Conservation (phyloP, 2,113 vertebrate species). For the Cyphomyrus discorhynchus region DNA sequence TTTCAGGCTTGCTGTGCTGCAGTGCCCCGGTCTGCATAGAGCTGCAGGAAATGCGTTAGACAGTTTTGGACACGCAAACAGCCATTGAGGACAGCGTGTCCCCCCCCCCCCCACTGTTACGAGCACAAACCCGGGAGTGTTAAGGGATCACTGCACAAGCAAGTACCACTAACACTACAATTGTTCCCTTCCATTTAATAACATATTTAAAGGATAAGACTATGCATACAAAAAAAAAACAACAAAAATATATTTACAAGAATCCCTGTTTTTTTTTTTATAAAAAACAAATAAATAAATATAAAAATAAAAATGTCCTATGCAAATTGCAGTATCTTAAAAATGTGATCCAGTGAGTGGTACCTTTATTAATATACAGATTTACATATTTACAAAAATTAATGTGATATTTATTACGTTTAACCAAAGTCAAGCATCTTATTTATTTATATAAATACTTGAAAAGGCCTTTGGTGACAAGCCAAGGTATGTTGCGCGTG, state of each 20-base stretch:
- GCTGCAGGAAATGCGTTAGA: neutral
- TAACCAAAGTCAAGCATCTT: neutral
- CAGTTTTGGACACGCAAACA: neutral
- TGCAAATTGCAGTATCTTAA: neutral
- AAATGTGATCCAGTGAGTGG: neutral
- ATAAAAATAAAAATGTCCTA: neutral
- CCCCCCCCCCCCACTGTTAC: neutral
- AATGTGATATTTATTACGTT: neutral
- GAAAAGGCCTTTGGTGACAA: slow-evolving; percentile 4
- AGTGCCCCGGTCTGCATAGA: neutral
- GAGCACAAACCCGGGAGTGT: neutral
- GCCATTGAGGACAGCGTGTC: neutral
- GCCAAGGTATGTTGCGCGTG: slow-evolving; percentile 32
- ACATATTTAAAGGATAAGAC: neutral
- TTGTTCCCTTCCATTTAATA: neutral
- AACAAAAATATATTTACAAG: neutral
- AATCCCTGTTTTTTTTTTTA: neutral
- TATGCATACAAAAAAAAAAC: neutral
- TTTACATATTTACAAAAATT: neutral
- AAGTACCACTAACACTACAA: neutral
- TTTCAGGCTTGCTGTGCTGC: neutral
- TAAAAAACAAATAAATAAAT: too few relatives aligned
- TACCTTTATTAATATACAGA: neutral
- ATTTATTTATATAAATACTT: slow-evolving; percentile 5
- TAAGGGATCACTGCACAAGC: neutral